A percentile compares a stretch with the other conserved stretches of the same genome.
These are phyloP conservation scores for Anarrhichthys ocellatus DNA, from an alignment of 2,113 vertebrate genomes.

Conservation along the genomic window DNA sequence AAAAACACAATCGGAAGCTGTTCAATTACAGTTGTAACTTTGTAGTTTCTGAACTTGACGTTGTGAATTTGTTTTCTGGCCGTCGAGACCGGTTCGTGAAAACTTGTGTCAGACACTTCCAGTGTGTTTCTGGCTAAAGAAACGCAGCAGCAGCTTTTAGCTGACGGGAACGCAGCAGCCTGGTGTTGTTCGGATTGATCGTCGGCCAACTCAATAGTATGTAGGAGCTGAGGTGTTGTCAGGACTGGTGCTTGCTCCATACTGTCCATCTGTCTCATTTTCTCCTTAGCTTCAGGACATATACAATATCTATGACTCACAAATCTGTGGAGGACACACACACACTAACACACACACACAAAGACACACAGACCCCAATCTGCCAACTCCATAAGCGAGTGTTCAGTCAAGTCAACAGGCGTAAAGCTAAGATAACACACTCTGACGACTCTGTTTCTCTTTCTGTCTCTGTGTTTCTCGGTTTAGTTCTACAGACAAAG, in stretches of 20 bases:
- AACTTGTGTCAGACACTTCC: neutral
- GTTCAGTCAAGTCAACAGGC: constrained; percentile 33
- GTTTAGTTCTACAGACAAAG: neutral
- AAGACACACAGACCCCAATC: constrained; percentile 26
- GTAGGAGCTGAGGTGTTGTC: constrained; percentile 48
- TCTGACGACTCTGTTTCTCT: constrained; percentile 28
- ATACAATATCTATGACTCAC: constrained; percentile 37
- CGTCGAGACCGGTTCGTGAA: neutral
- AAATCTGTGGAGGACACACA: constrained; percentile 11
- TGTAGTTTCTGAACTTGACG: neutral
- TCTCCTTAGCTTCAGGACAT: constrained; percentile 26
- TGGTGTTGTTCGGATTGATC: constrained; percentile 20
- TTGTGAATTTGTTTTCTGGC: neutral
- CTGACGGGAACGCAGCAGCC: constrained; percentile 17
- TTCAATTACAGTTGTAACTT: neutral
- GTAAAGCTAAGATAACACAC: constrained; percentile 31
- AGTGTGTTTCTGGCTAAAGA: neutral
- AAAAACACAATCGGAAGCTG: no score
- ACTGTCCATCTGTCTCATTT: constrained; percentile 43
- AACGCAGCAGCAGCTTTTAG: constrained; percentile 15
- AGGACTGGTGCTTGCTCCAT: constrained; percentile 17
- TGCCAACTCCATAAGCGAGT: constrained; percentile 21
- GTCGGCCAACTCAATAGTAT: constrained; percentile 29
- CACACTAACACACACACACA: constrained; percentile 3
- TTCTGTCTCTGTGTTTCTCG: neutral